Percentiles rank a stretch among this genome's conserved stretches.
These are phyloP conservation scores for Marasmarcha lunaedactyla DNA, from an alignment of 2,888 invertebrate genomes.

Conservation along the genomic window DNA sequence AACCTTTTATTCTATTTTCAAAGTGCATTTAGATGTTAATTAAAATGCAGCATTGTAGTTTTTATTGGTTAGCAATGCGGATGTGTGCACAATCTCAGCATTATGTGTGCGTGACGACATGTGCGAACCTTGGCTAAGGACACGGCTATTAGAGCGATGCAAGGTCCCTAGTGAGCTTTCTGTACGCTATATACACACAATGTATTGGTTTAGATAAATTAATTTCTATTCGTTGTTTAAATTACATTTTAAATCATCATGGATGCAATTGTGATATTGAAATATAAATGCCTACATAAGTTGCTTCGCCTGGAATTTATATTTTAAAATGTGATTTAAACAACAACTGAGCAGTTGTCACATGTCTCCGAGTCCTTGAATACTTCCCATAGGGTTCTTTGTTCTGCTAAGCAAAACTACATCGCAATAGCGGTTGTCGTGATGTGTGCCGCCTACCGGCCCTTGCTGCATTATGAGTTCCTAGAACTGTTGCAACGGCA, in stretches of 20 bases:
- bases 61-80: conserved; percentile 19
- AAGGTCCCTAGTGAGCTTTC: conserved; percentile 46
- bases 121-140: conserved; percentile 59
- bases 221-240: too few relatives aligned
- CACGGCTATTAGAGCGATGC: conserved; percentile 56
- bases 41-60: not conserved
- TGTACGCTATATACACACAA: conserved; percentile 36
- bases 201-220: conserved; percentile 1
- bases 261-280: too few relatives aligned
- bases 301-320: too few relatives aligned
- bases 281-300: too few relatives aligned
- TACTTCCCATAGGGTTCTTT: conserved; percentile 32
- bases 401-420: conserved; percentile 26
- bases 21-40: not conserved
- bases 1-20: not conserved
- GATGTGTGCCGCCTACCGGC: conserved; percentile 29
- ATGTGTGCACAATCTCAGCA: conserved; percentile 13
- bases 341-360: too few relatives aligned
- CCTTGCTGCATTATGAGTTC: conserved; percentile 34
- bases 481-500: conserved; percentile 30
- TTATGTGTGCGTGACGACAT: conserved; percentile 26
- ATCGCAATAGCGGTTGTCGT: conserved; percentile 28
- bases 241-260: too few relatives aligned
- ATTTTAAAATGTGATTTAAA: too few relatives aligned
- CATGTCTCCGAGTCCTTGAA: conserved; percentile 13